Conservation (phyloP, 2,888 invertebrate species). For the Volucella zonaria region DNA sequence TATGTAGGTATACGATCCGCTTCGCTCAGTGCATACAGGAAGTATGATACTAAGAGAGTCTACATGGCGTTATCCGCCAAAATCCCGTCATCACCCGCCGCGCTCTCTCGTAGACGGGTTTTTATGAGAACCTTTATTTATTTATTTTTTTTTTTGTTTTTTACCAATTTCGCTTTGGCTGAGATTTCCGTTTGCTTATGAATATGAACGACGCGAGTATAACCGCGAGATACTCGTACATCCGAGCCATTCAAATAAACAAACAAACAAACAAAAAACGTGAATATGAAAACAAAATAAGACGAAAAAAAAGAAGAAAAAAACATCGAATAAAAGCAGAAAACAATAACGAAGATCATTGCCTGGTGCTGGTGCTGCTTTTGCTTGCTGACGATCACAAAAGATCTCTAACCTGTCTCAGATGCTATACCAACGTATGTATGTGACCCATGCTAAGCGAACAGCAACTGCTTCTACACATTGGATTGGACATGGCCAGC, state of each 20-base stretch:
- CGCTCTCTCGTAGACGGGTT: slow-evolving; percentile 39
- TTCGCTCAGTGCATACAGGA: slow-evolving; percentile 59
- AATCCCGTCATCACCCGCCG: slow-evolving; percentile 32
- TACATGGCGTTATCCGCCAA: slow-evolving; percentile 38
- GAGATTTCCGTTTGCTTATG: slow-evolving; percentile 59
- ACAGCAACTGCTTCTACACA: slow-evolving; percentile 46
- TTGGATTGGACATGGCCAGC: slow-evolving; percentile 12
- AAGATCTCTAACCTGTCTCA: slow-evolving; percentile 70
- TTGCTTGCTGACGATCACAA: slow-evolving; percentile 40
- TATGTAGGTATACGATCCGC: neutral
- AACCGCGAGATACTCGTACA: too few species aligned
- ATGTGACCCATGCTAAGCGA: slow-evolving; percentile 29
- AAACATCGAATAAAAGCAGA: neutral
- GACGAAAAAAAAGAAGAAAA: slow-evolving; percentile 25
- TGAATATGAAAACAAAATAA: slow-evolving; percentile 39
- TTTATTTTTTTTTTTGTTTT: slow-evolving; percentile 8
- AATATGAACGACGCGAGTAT: neutral
- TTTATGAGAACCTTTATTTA: slow-evolving; percentile 8
- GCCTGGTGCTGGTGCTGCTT: slow-evolving; percentile 37
- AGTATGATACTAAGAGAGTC: slow-evolving; percentile 39
- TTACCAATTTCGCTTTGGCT: slow-evolving; percentile 52
- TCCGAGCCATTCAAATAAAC: neutral
- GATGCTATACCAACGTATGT: slow-evolving; percentile 45
- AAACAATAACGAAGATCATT: slow-evolving; percentile 68
- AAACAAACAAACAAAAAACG: slow-evolving; percentile 57